These are phyloP conservation scores for Hybognathus amarus DNA, from an alignment of 2,797 vertebrate genomes.

Conservation along the genomic window DNA sequence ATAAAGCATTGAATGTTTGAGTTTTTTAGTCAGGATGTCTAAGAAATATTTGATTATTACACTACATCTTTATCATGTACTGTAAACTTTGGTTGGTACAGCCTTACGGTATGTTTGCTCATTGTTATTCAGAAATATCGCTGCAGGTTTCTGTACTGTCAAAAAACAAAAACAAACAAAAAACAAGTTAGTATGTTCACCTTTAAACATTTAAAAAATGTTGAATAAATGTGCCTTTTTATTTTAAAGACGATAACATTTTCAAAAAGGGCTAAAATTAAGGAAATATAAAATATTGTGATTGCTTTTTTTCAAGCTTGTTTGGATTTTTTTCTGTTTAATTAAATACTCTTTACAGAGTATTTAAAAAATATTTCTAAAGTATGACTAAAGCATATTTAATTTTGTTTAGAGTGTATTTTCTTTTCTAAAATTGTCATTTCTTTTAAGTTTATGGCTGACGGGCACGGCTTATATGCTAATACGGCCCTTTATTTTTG, in stretches of 20 bases:
- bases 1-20: background rate
- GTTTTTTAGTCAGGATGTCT: background rate
- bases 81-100: background rate
- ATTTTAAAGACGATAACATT: background rate
- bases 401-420: background rate
- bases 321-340: background rate
- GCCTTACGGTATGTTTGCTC: background rate
- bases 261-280: background rate
- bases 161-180: background rate
- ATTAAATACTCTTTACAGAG: background rate
- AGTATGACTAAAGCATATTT: background rate
- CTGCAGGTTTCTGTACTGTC: background rate
- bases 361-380: background rate
- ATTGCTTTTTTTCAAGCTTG: background rate
- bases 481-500: background rate
- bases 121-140: background rate
- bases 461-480: background rate
- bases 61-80: background rate
- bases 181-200: background rate
- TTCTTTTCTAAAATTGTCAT: background rate
- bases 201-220: background rate
- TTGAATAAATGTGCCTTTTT: background rate
- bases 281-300: background rate
- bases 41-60: background rate
- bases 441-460: background rate